Evolutionary conservation across 2,797 vertebrate genomes (phyloP).

Genomic region (Poecilia picta): DNA sequence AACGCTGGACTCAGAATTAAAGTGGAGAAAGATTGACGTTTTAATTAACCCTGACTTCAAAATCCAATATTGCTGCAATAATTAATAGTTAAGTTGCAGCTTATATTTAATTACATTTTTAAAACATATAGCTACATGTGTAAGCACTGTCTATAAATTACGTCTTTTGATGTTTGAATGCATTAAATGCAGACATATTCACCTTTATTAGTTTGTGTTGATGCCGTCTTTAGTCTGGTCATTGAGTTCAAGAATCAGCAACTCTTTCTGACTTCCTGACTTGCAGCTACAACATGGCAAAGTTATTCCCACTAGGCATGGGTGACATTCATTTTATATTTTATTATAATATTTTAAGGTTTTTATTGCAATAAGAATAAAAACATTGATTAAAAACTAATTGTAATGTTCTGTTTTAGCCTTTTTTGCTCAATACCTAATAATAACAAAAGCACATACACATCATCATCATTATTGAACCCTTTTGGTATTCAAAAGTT

Average conservation of each 20-base stretch:
- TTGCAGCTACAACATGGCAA: neutral
- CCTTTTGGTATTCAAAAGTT: neutral
- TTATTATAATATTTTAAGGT: neutral
- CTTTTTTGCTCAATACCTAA: neutral
- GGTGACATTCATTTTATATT: neutral
- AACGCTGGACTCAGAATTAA: neutral
- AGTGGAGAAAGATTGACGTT: neutral
- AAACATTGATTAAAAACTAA: neutral
- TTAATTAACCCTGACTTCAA: neutral
- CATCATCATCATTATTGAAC: too few species aligned
- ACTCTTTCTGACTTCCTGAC: neutral
- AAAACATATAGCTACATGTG: neutral
- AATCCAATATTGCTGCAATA: neutral
- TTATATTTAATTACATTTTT: neutral
- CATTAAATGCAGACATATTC: neutral
- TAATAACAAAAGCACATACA: neutral
- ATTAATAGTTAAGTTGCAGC: neutral
- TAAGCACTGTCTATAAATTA: neutral
- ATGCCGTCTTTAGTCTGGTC: neutral
- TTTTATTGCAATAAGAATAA: neutral
- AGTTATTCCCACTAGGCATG: neutral
- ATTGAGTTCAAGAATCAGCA: neutral
- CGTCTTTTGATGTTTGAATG: neutral
- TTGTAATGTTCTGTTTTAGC: neutral
- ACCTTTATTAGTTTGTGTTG: neutral